Percentiles rank a stretch among this genome's conserved stretches.
These are phyloP conservation scores for Cantharis flavilabris DNA, from an alignment of 2,888 invertebrate genomes.

Conservation along the genomic window DNA sequence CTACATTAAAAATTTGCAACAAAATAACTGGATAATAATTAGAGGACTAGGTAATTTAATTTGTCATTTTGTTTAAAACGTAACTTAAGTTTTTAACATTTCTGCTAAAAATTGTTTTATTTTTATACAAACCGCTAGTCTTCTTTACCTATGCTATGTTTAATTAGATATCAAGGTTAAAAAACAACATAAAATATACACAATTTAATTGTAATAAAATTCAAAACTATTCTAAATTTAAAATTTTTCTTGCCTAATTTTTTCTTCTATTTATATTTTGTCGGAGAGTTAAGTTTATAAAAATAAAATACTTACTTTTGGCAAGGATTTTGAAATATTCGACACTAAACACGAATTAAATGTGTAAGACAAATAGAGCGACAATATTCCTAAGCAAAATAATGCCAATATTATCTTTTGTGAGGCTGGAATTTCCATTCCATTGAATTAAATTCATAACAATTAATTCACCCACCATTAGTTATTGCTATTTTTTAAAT, in stretches of 20 bases:
- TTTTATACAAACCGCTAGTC: not conserved
- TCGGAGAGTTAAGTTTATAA: not conserved
- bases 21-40: not conserved
- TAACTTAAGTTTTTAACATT: not conserved
- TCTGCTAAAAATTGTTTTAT: not conserved
- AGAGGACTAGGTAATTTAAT: not conserved
- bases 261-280: not conserved
- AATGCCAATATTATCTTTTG: conserved; percentile 50
- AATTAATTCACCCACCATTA: conserved; percentile 14
- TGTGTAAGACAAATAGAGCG: conserved; percentile 63
- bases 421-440: conserved; percentile 51
- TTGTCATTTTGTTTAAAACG: not conserved
- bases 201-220: conserved; percentile 14
- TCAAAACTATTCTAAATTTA: conserved; percentile 3
- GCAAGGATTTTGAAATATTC: conserved; percentile 60
- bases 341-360: conserved; percentile 64
- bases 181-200: conserved; percentile 24
- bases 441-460: conserved; percentile 28
- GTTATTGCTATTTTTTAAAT: not conserved
- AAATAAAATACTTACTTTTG: conserved; percentile 54
- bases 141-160: not conserved
- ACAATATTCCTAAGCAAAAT: conserved; percentile 55
- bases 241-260: conserved; percentile 4
- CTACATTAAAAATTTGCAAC: not conserved
- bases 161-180: not conserved